phyloP scores from a whole-genome alignment of 1,140 invertebrate species.

The Dendrolimus punctatus region DNA sequence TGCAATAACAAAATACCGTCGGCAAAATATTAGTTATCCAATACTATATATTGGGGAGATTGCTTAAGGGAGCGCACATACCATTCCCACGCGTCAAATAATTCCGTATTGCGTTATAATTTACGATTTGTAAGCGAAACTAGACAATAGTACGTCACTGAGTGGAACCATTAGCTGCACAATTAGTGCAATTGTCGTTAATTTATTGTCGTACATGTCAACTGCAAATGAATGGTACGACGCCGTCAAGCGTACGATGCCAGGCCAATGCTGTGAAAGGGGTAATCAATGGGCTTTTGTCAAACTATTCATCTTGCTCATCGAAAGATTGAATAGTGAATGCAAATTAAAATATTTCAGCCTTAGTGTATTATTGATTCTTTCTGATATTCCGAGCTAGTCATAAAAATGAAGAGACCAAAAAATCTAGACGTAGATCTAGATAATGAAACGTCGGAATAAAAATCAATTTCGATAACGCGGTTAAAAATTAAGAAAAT shows the following conservation, averaged over 20 bases:
- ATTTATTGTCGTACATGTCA: constrained; percentile 53
- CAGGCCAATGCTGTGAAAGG: neutral
- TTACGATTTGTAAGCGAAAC: constrained; percentile 36
- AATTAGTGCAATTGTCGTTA: constrained; percentile 69
- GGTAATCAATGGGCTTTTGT: too few species aligned
- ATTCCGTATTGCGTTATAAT: constrained; percentile 32
- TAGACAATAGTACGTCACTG: constrained; percentile 56
- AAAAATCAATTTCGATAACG: too few species aligned
- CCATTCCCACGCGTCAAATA: constrained; percentile 38
- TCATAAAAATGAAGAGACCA: too few species aligned
- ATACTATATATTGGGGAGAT: constrained; percentile 9
- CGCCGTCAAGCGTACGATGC: neutral
- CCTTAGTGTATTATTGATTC: too few species aligned
- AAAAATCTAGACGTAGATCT: too few species aligned
- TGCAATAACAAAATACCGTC: constrained; percentile 32
- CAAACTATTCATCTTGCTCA: too few species aligned
- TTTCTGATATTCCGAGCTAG: too few species aligned
- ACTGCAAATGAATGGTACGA: constrained; percentile 15
- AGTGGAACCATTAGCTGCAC: constrained; percentile 52
- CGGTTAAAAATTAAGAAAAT: too few species aligned
- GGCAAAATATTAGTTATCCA: constrained; percentile 16
- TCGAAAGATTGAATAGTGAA: too few species aligned
- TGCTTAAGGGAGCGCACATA: constrained; percentile 9
- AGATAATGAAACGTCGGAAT: too few species aligned
- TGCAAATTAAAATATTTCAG: too few species aligned